phyloP scores from a whole-genome alignment of 92 coral and sea anemone species.

The Palythoa grandis region DNA sequence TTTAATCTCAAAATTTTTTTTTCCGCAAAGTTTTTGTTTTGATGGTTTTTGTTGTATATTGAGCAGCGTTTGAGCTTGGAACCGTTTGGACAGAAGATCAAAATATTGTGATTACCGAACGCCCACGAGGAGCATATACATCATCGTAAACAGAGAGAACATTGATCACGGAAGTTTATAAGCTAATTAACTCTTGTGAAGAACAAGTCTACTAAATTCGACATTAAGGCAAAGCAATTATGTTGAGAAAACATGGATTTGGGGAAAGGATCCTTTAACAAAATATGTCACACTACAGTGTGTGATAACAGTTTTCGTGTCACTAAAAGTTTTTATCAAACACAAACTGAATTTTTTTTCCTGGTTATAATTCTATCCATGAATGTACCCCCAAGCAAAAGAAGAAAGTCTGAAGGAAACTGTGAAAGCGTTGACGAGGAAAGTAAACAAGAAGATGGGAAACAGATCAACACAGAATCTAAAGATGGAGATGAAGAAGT shows the following conservation, averaged over 20 bases:
- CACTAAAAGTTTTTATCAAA: conserved; percentile 1
- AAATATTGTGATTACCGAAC: conserved; percentile 3
- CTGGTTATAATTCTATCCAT: conserved; percentile 16
- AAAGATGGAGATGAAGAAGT: conserved; percentile 49
- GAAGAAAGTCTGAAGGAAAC: conserved; percentile 32
- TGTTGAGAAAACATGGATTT: conserved; percentile 23
- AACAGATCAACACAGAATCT: conserved; percentile 17
- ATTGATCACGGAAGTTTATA: background rate
- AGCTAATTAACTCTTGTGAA: background rate
- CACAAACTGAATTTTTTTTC: background rate
- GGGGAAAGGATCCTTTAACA: background rate
- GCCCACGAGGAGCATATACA: background rate
- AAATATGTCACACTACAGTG: background rate
- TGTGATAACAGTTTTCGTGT: background rate
- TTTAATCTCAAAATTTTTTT: background rate
- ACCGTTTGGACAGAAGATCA: background rate
- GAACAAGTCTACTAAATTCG: background rate
- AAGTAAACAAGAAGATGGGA: conserved; percentile 53
- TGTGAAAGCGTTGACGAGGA: conserved; percentile 37
- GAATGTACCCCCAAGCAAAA: conserved; percentile 34
- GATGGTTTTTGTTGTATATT: background rate
- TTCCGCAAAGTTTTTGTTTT: background rate
- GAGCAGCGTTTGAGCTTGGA: background rate
- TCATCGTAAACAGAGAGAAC: background rate
- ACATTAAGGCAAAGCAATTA: background rate